Conservation (phyloP, 2,113 vertebrate species). For the Manacus vitellinus region DNA sequence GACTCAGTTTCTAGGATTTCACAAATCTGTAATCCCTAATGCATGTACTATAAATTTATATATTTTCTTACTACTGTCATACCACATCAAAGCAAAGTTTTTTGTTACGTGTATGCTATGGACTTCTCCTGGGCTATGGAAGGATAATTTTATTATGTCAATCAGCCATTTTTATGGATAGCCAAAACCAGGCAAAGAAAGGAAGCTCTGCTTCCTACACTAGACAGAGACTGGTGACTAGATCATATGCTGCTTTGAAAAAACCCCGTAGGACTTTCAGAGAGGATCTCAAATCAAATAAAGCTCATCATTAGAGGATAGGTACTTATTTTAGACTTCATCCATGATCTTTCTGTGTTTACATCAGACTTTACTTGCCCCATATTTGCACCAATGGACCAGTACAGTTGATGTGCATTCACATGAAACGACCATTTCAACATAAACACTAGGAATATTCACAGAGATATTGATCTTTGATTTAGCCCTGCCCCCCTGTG, state of each 20-base stretch:
- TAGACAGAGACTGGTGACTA: not conserved
- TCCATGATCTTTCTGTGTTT: not conserved
- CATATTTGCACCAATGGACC: not conserved
- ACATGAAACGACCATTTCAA: not conserved
- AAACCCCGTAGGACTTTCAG: not conserved
- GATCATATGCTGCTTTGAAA: not conserved
- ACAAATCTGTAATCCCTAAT: not conserved
- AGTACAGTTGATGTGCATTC: not conserved
- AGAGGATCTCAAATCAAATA: not conserved
- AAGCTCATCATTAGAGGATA: not conserved
- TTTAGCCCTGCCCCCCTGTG: constrained; percentile 59
- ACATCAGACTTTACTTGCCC: not conserved
- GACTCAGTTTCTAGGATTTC: not conserved
- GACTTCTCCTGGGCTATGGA: not conserved
- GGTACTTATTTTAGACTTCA: not conserved
- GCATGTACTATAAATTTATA: not conserved
- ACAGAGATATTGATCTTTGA: constrained; percentile 10
- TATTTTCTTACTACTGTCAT: not conserved
- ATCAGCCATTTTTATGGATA: not conserved
- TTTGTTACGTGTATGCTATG: not conserved
- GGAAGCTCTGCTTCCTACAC: not conserved
- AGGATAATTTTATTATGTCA: not conserved
- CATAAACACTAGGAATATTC: not conserved
- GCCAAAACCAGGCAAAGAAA: not conserved
- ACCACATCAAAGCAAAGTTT: not conserved